Conservation (phyloP, 2,797 vertebrate species). For the Schizopygopsis pylzovi region DNA sequence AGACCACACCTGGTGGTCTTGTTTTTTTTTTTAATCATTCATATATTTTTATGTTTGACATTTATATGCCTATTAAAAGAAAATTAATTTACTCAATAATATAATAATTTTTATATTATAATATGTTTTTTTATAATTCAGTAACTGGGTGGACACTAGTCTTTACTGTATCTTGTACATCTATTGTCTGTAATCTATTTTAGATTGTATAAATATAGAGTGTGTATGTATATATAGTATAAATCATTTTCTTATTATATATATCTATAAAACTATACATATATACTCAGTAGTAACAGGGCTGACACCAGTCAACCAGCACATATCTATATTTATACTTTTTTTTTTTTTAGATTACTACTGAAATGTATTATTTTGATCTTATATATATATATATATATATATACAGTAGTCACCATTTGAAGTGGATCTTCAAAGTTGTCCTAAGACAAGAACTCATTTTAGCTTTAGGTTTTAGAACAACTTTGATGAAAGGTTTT, state of each 20-base stretch:
- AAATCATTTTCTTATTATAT: no score
- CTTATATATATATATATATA: not conserved
- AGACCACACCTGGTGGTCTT: not conserved
- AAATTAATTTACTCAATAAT: not conserved
- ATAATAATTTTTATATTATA: not conserved
- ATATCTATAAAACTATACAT: not conserved
- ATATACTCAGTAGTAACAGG: not conserved
- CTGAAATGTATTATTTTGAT: not conserved
- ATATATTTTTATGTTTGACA: not conserved
- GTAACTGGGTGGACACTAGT: not conserved
- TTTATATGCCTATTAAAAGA: not conserved
- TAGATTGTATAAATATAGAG: not conserved
- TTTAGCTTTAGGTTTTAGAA: no score
- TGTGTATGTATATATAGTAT: no score
- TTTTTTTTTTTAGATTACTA: not conserved
- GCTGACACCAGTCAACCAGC: not conserved
- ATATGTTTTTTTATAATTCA: not conserved
- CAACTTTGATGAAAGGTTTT: no score
- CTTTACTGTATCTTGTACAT: not conserved
- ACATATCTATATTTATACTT: not conserved
- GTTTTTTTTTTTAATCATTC: conserved; percentile 2
- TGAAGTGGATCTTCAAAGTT: no score
- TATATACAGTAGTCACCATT: no score
- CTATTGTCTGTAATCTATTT: not conserved
- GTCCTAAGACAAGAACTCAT: no score